A percentile compares a stretch with the other conserved stretches of the same genome.
These are phyloP conservation scores for Chymomyza caudatula DNA, from an alignment of 2,888 invertebrate species.

Conservation along the genomic window DNA sequence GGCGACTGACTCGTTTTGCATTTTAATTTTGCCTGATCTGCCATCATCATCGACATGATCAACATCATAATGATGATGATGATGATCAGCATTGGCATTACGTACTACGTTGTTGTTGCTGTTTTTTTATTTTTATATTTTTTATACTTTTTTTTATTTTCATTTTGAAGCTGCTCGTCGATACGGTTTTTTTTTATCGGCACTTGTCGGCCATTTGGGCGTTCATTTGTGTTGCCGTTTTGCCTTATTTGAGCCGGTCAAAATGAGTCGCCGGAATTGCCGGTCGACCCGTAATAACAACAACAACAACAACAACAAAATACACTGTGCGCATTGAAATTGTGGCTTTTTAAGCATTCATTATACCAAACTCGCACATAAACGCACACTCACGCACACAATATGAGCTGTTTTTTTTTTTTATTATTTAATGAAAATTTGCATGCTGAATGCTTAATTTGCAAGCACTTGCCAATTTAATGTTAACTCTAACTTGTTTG, in stretches of 20 bases:
- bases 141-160: constrained; percentile 70
- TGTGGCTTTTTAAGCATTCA: constrained; percentile 20
- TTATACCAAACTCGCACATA: not conserved
- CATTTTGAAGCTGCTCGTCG: constrained; percentile 59
- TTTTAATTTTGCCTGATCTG: constrained; percentile 65
- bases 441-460: constrained; percentile 67
- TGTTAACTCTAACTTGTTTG: not conserved
- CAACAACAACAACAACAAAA: not conserved
- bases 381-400: not conserved
- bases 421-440: constrained; percentile 47
- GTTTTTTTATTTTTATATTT: constrained; percentile 49
- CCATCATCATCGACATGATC: constrained; percentile 46
- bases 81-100: constrained; percentile 5
- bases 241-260: constrained; percentile 42
- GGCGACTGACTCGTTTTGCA: constrained; percentile 68
- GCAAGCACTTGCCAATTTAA: constrained; percentile 20
- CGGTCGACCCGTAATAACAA: not conserved
- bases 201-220: constrained; percentile 55
- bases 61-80: constrained; percentile 22
- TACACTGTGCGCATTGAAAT: constrained; percentile 41
- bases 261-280: not conserved
- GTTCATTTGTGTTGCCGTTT: constrained; percentile 41
- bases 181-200: constrained; percentile 47
- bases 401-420: constrained; percentile 13
- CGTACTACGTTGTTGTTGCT: constrained; percentile 1